A percentile compares a stretch with the other conserved stretches of the same genome.
Evolutionary conservation across 1,140 invertebrate species (phyloP).

Genomic region (Drosophila ogumai): DNA sequence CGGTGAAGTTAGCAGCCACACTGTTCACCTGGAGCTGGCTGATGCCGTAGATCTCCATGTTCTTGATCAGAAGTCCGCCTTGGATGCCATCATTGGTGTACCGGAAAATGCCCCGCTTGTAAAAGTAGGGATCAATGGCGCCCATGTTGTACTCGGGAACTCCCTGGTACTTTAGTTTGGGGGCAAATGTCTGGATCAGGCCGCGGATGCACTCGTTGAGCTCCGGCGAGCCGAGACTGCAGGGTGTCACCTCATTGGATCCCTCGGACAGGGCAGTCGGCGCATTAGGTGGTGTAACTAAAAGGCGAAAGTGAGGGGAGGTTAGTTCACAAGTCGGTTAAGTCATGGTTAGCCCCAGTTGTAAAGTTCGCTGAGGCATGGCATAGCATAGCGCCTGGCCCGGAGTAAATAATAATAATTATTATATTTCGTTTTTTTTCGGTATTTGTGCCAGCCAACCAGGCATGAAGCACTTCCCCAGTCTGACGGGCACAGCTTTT

Average conservation of each 20-base stretch:
- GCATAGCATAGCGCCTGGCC: slow-evolving; percentile 47
- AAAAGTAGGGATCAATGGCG: slow-evolving; percentile 79
- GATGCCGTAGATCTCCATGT: slow-evolving; percentile 81
- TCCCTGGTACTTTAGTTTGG: slow-evolving; percentile 54
- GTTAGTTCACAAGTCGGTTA: slow-evolving; percentile 55
- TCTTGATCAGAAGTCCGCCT: slow-evolving; percentile 80
- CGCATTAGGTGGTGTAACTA: slow-evolving; percentile 51
- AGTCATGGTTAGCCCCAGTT: slow-evolving; percentile 37
- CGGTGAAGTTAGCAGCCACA: slow-evolving; percentile 70
- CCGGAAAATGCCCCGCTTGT: slow-evolving; percentile 77
- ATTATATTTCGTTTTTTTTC: slow-evolving; percentile 26
- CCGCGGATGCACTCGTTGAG: slow-evolving; percentile 74
- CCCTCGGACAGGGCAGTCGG: slow-evolving; percentile 4
- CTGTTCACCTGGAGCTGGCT: slow-evolving; percentile 66
- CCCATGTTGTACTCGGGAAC: slow-evolving; percentile 66
- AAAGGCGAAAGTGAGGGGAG: slow-evolving; percentile 49
- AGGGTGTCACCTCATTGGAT: slow-evolving; percentile 48
- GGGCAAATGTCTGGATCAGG: slow-evolving; percentile 61
- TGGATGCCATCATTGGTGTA: slow-evolving; percentile 81
- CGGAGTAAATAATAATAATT: slow-evolving; percentile 15
- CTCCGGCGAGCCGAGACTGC: slow-evolving; percentile 63
- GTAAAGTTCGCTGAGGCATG: slow-evolving; percentile 60
- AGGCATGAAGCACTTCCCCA: slow-evolving; percentile 41
- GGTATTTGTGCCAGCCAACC: slow-evolving; percentile 42
- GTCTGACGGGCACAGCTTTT: slow-evolving; percentile 10